Base-by-base conservation (phyloP, 2,797 vertebrate genomes). In the Chiroxiphia lanceolata region DNA sequence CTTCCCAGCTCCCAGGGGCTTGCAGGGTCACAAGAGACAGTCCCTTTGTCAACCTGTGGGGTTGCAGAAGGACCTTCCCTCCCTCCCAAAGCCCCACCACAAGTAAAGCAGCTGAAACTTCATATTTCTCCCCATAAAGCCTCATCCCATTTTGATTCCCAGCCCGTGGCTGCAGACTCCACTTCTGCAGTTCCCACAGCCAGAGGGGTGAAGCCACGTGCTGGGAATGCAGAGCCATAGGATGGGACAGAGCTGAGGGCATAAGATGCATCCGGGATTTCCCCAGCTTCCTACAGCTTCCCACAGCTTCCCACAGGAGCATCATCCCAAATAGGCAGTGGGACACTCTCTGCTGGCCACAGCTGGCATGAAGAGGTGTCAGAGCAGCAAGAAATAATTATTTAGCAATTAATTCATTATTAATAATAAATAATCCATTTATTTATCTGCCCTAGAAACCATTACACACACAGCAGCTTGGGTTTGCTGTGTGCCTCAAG, bases 111-210 rank as follows among this genome's bases (percentile, higher is more conserved):
- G 36, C 45, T 40, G 45, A 83, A 34, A 53, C 13, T 53, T 60
- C 0, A 0, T 29, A 3, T 13, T 63, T 71, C 53, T 26, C 5
- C 11, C 26, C 7, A 5, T 31, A 27, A 53, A 89, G 69, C 19
- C n/a, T 65, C 20, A 21, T 36, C 14, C 10, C 1, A 2, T 45
- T 82, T 71, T 82, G 50, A 44, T 48, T 85, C 33, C 20, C 72
- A 69, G 44, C 20, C 42, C 25, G 15, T 21, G 10, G 22, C 8
- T 79, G 63, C 59, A 76, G 33, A 21, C n/a, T 47, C 20, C 45
- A 11, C 50, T 51, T 51, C 50, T 51, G 50, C 50, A 51, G 16
- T 1, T 51, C 27, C 29, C 50, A 51, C 27, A 51, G 50, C 42
- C 14, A 7, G 29, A 54, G 51, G 6, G 45, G n/a, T 76, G 84